Percentiles rank a stretch among this genome's conserved stretches.
Conservation (phyloP, 2,888 invertebrate species). For the Cataglyphis cursor region DNA sequence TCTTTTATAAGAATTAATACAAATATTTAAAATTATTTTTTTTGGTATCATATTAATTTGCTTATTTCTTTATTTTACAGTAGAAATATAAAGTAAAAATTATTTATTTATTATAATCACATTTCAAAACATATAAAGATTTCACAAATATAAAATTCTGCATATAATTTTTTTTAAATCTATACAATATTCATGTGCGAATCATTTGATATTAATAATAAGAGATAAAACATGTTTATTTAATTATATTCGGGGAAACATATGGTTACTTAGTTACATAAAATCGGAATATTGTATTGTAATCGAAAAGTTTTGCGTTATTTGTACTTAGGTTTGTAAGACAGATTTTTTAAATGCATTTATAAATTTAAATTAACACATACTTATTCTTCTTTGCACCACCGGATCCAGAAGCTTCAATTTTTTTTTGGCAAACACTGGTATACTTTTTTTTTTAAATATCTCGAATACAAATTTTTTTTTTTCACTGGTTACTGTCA, state of each 20-base stretch:
- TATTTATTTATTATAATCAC: background rate
- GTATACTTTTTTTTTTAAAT: background rate
- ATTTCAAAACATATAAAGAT: background rate
- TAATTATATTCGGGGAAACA: background rate
- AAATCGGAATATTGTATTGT: background rate
- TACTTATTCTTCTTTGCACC: constrained; percentile 30
- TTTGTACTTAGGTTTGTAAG: background rate
- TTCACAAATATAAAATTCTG: background rate
- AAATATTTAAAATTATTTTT: constrained; percentile 6
- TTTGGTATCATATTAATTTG: background rate
- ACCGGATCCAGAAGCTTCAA: background rate
- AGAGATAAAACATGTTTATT: background rate
- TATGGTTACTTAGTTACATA: background rate
- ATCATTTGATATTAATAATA: constrained; percentile 5
- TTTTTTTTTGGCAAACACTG: background rate
- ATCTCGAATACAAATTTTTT: background rate
- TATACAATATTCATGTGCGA: background rate
- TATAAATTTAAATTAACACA: constrained; percentile 11
- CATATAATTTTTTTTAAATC: background rate
- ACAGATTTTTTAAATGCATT: constrained; percentile 10
- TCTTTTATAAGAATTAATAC: background rate
- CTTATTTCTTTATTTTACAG: background rate
- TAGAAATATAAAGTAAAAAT: background rate
- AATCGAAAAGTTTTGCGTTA: background rate
- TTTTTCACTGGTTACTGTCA: background rate